Conservation (phyloP, 2,888 invertebrate genomes). For the Dascillus cervinus region DNA sequence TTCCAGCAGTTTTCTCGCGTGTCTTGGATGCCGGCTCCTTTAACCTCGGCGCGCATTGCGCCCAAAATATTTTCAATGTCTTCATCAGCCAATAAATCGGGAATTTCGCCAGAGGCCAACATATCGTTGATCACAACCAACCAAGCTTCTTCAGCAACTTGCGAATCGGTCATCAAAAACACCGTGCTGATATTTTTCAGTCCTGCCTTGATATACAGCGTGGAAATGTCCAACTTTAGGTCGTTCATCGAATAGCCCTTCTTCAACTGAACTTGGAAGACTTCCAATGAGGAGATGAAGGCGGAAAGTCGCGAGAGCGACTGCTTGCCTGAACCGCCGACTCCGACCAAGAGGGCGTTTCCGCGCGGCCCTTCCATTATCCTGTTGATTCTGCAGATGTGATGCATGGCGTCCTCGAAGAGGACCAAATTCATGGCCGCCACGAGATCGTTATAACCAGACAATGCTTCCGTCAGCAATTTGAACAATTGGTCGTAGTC, state of each 20-base stretch:
- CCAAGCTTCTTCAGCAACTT: constrained; percentile 85
- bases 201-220: constrained; percentile 80
- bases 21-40: constrained; percentile 74
- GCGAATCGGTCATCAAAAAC: constrained; percentile 91
- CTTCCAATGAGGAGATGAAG: constrained; percentile 84
- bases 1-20: constrained; percentile 91
- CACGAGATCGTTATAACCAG: constrained; percentile 75
- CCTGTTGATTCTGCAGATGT: constrained; percentile 87
- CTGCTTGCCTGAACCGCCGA: constrained; percentile 93
- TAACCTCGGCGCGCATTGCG: constrained; percentile 69
- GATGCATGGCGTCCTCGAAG: constrained; percentile 92
- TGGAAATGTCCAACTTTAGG: constrained; percentile 64
- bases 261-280: constrained; percentile 86
- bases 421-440: constrained; percentile 90
- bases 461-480: constrained; percentile 70
- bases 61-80: constrained; percentile 81
- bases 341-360: constrained; percentile 86
- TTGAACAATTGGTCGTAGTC: constrained; percentile 65
- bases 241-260: constrained; percentile 82
- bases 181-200: constrained; percentile 72
- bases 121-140: constrained; percentile 89
- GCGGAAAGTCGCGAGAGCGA: constrained; percentile 81
- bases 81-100: constrained; percentile 84
- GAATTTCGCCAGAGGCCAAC: constrained; percentile 89
- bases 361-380: constrained; percentile 88